phyloP scores from a whole-genome alignment of 2,113 vertebrate genomes.

The Laticauda laticaudata region DNA sequence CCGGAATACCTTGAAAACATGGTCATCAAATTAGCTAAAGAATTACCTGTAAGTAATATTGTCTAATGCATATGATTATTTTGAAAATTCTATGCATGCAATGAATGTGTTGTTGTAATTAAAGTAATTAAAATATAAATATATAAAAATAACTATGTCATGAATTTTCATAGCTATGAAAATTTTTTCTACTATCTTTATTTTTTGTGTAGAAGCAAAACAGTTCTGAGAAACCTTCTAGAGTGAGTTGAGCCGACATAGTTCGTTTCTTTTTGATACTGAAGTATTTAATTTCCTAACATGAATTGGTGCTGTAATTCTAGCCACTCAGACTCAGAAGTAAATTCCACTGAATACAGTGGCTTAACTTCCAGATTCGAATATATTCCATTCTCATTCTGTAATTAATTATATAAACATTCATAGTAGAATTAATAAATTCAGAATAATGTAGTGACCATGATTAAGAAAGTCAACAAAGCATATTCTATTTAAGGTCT shows the following conservation, averaged over 20 bases:
- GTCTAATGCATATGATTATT: neutral
- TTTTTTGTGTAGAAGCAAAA: neutral
- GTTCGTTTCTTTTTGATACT: neutral
- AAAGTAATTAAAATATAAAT: neutral
- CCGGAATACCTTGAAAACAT: slow-evolving; percentile 97
- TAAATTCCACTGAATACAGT: neutral
- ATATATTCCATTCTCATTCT: neutral
- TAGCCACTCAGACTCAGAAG: neutral
- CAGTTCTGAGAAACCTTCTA: neutral
- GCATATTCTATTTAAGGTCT: neutral
- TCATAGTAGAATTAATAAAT: neutral
- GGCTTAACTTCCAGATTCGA: neutral
- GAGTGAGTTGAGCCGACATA: neutral
- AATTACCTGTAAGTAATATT: slow-evolving; percentile 87
- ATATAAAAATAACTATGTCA: neutral
- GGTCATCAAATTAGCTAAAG: slow-evolving; percentile 98
- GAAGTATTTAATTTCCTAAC: neutral
- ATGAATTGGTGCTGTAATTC: neutral
- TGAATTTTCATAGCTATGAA: neutral
- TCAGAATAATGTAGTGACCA: neutral
- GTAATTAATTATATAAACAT: neutral
- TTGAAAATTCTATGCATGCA: neutral
- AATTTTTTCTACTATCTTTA: neutral
- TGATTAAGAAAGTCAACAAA: neutral
- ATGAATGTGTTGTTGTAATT: neutral